Percentiles rank a stretch among this genome's conserved stretches.
Evolutionary conservation across 2,888 invertebrate species (phyloP).

Genomic region (Cheilosia impressa): DNA sequence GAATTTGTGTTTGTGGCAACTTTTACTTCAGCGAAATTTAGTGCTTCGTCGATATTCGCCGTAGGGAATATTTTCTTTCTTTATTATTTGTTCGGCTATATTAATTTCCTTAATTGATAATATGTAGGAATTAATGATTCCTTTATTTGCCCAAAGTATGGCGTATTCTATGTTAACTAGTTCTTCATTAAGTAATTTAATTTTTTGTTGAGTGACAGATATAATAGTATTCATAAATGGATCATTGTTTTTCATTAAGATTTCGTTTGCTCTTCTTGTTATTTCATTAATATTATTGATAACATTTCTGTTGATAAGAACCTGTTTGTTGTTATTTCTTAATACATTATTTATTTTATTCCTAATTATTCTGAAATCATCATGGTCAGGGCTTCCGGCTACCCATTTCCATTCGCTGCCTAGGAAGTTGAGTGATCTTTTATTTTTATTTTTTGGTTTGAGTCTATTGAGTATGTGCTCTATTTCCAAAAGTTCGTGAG

Average conservation of each 20-base stretch:
- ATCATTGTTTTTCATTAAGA: neutral
- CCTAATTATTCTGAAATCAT: conserved; percentile 1
- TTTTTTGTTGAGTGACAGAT: conserved; percentile 9
- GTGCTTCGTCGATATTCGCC: conserved; percentile 12
- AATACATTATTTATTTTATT: neutral
- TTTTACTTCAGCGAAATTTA: conserved; percentile 21
- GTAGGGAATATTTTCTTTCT: neutral
- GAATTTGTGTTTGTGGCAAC: neutral
- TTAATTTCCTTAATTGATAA: conserved; percentile 1
- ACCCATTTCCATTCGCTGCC: conserved; percentile 17
- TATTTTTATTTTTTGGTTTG: conserved; percentile 4
- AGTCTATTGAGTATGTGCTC: conserved; percentile 6
- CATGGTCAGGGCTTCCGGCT: conserved; percentile 9
- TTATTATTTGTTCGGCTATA: neutral
- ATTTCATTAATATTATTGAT: conserved; percentile 23
- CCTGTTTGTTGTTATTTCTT: conserved; percentile 16
- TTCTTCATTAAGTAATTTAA: conserved; percentile 16
- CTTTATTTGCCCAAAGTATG: conserved; percentile 14
- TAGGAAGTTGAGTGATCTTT: conserved; percentile 16
- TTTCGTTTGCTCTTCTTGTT: neutral
- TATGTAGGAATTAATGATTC: conserved; percentile 3
- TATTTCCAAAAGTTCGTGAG: conserved; percentile 11
- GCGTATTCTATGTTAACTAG: conserved; percentile 10
- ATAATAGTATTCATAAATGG: conserved; percentile 7
- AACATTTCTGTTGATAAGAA: conserved; percentile 17